Evolutionary conservation across 2,113 vertebrate genomes (phyloP), one percentile per base, ranked within the genome.

Genomic region (Onychostruthus taczanowskii): DNA sequence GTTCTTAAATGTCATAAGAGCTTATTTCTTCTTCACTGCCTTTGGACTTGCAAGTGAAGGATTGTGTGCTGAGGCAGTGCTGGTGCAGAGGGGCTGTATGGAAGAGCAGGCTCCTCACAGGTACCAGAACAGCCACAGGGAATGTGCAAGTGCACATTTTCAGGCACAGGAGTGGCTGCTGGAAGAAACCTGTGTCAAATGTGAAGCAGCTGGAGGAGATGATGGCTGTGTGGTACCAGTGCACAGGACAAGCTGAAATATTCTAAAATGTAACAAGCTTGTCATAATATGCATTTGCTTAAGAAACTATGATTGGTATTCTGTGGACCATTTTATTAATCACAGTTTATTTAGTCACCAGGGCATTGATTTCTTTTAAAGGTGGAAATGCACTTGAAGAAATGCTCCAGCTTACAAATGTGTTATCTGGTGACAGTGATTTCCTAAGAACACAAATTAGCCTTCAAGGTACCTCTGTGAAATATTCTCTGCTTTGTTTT

Each of bases 1-100:
- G 6, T 56, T 74, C 39, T 33, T 22, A 3, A 0, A 0, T 18
- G 44, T 41, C 30, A 22, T 1, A 37, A 41, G 47, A 43, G 26
- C 19, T 30, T 62, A 18, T 37, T 62, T 68, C 49, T 63, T 70
- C 35, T 16, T 70, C 27, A 6, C 47, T 55, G 35, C 35, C 35
- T 67, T 26, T 59, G 67, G 39, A 22, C 33, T 53, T 66, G 59
- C 28, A 52, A 59, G 30, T 19, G 52, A 39, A 66, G 66, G 21
- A 7, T 27, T 66, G 9, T 31, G 66, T 78, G 50, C 20, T 59
- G 28, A 47, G 30, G 12, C 59, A 46, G 33, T 39, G 73, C 31
- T 50, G 0, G 0, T 44, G 33, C 50, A 66, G 59, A 67, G 67
- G 30, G 39, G 30, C 46, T 79, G 52, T 10, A 9, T 21, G 47